phyloP scores from a whole-genome alignment of 2,113 vertebrate species.

The Lamprotornis superbus region DNA sequence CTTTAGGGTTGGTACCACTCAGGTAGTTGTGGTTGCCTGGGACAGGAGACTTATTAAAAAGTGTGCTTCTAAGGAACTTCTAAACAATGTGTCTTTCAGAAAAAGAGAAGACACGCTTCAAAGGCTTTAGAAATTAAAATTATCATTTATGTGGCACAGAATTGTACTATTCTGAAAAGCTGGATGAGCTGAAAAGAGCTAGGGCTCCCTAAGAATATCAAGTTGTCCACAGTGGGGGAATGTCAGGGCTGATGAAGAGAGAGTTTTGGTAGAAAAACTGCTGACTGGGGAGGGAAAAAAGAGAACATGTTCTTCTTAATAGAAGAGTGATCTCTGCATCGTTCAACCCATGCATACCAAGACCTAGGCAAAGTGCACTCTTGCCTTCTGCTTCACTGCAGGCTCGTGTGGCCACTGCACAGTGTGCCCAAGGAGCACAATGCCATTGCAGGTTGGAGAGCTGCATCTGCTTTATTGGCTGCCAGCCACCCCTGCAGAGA shows the following conservation, averaged over 20 bases:
- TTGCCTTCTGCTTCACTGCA: neutral
- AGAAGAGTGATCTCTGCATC: neutral
- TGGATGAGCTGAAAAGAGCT: neutral
- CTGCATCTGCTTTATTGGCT: neutral
- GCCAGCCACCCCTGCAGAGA: neutral
- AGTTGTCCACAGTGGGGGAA: fast-evolving
- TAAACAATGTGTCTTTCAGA: neutral
- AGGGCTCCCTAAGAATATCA: neutral
- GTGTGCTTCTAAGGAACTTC: neutral
- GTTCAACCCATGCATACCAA: neutral
- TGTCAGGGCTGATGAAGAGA: fast-evolving
- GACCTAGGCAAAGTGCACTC: neutral
- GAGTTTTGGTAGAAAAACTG: neutral
- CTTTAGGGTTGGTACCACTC: neutral
- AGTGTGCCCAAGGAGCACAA: neutral
- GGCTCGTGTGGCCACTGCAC: neutral
- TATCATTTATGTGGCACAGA: neutral
- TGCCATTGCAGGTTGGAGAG: fast-evolving
- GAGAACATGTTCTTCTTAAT: neutral
- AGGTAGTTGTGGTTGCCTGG: neutral
- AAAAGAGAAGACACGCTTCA: neutral
- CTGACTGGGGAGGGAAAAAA: neutral
- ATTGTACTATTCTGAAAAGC: neutral
- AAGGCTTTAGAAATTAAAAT: neutral
- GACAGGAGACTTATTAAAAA: neutral